These are phyloP conservation scores for Melozone crissalis DNA, from an alignment of 2,113 vertebrate species.

Conservation along the genomic window DNA sequence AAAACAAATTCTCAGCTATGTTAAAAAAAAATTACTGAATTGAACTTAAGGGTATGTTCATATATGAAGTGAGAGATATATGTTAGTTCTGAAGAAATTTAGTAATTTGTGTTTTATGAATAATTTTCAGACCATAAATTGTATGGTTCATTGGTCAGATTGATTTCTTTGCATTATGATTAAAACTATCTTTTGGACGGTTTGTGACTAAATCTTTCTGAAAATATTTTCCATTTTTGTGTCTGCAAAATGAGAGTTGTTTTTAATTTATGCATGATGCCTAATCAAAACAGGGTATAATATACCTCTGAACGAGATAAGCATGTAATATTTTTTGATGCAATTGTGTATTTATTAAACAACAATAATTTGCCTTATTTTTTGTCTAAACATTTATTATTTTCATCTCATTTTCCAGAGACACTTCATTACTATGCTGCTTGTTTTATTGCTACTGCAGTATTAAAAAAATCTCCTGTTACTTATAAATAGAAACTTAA, in stretches of 20 bases:
- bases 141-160: background rate
- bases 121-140: background rate
- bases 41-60: background rate
- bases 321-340: background rate
- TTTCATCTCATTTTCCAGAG: constrained; percentile 15
- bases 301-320: background rate
- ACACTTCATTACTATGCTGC: background rate
- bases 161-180: background rate
- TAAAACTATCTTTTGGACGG: background rate
- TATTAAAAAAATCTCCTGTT: background rate
- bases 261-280: background rate
- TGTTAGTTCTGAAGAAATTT: background rate
- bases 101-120: background rate
- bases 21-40: background rate
- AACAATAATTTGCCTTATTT: background rate
- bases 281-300: background rate
- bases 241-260: background rate
- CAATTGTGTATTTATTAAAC: background rate
- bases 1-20: background rate
- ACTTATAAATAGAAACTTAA: background rate
- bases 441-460: background rate
- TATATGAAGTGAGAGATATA: background rate
- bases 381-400: constrained; percentile 2
- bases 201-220: background rate
- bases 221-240: background rate